Conservation (phyloP, 2,797 vertebrate genomes). For the Onychomys arenicola region DNA sequence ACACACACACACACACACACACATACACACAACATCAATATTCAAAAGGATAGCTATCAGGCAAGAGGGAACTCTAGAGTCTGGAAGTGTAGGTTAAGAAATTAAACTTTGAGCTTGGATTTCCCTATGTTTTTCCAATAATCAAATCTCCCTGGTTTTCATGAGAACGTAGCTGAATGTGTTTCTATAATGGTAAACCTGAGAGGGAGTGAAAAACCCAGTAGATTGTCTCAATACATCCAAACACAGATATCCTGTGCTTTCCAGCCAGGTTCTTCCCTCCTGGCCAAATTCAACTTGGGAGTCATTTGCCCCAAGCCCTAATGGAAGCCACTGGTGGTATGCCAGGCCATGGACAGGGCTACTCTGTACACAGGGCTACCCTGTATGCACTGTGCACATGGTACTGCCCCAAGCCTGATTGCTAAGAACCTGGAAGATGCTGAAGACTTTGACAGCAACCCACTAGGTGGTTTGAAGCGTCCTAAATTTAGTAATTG, state of each 20-base stretch:
- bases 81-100: constrained; percentile 21
- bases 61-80: not conserved
- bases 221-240: not conserved
- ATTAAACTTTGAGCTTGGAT: constrained; percentile 15
- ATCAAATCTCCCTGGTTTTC: constrained; percentile 29
- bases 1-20: not conserved
- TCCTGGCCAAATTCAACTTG: not conserved
- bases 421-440: not conserved
- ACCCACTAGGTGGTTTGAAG: not conserved
- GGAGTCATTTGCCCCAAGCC: not conserved
- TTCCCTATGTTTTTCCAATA: not conserved
- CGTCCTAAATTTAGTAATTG: constrained; percentile 15
- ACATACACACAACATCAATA: not conserved
- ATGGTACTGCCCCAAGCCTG: not conserved
- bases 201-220: not conserved
- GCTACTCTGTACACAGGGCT: not conserved
- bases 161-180: not conserved
- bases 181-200: constrained; percentile 34
- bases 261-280: not conserved
- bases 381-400: rapidly evolving
- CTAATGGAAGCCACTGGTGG: not conserved
- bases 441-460: constrained; percentile 21
- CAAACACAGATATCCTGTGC: not conserved
- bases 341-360: not conserved
- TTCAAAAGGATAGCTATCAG: not conserved